Percentiles rank a stretch among this genome's conserved stretches.
Conservation (phyloP, 2,797 vertebrate species). For the Aeoliscus strigatus region DNA sequence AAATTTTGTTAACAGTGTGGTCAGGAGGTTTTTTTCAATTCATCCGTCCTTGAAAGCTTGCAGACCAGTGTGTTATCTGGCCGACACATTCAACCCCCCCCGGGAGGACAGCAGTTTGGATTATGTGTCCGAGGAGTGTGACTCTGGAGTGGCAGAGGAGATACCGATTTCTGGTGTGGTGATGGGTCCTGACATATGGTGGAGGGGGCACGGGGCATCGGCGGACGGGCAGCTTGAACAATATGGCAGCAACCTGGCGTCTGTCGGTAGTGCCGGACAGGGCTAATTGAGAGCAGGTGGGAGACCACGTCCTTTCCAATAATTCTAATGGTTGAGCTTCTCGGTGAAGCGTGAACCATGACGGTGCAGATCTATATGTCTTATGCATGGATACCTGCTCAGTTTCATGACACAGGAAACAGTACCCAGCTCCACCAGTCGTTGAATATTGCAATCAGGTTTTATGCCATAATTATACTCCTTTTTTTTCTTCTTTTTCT, state of each 20-base stretch:
- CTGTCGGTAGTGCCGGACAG: conserved; percentile 21
- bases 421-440: not conserved
- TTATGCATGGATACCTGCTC: conserved; percentile 28
- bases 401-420: no score
- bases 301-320: conserved; percentile 28
- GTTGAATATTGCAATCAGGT: conserved; percentile 6
- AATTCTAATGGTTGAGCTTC: conserved; percentile 31
- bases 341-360: conserved; percentile 23
- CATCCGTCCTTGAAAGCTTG: conserved; percentile 29
- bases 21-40: conserved; percentile 47
- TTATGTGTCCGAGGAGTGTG: conserved; percentile 49
- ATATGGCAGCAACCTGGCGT: conserved; percentile 26
- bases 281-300: conserved; percentile 41
- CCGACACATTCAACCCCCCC: conserved; percentile 48
- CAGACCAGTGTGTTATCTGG: conserved; percentile 52
- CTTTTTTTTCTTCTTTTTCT: no score
- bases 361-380: conserved; percentile 31
- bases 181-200: conserved; percentile 36
- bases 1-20: conserved; percentile 51
- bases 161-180: conserved; percentile 27
- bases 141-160: conserved; percentile 40
- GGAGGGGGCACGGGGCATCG: conserved; percentile 14
- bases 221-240: conserved; percentile 25
- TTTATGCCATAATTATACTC: no score
- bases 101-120: conserved; percentile 60